Conservation (phyloP, 1,140 invertebrate genomes). For the Phymorhynchus buccinoides region DNA sequence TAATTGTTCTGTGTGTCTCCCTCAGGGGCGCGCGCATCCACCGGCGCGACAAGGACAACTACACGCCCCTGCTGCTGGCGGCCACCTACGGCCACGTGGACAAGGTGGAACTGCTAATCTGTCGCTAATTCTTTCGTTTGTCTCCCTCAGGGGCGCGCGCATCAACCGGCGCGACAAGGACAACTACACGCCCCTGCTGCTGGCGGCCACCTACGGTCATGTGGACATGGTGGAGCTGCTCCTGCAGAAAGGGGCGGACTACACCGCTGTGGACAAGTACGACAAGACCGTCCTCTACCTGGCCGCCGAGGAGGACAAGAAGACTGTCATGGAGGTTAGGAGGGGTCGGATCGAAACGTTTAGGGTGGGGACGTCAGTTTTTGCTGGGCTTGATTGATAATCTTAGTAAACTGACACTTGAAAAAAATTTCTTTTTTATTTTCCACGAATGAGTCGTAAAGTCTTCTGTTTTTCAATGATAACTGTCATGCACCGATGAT, state of each 20-base stretch:
- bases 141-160: slow-evolving; percentile 67
- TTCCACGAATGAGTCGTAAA: no score
- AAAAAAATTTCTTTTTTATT: no score
- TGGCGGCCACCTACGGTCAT: slow-evolving; percentile 71
- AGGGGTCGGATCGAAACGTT: no score
- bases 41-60: slow-evolving; percentile 71
- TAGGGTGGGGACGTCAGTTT: no score
- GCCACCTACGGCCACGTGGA: slow-evolving; percentile 69
- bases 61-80: slow-evolving; percentile 75
- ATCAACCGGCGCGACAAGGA: slow-evolving; percentile 72
- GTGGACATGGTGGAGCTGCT: slow-evolving; percentile 66
- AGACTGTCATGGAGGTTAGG: slow-evolving; percentile 64
- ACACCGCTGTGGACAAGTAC: slow-evolving; percentile 70
- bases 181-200: slow-evolving; percentile 75
- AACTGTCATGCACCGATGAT: no score
- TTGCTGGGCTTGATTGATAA: no score
- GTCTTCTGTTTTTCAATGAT: no score
- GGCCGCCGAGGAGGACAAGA: slow-evolving; percentile 71
- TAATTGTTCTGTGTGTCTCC: no score
- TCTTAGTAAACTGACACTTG: no score
- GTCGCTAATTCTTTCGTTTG: no score
- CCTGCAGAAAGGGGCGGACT: slow-evolving; percentile 67
- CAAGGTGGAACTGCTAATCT: slow-evolving; percentile 50
- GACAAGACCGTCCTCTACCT: slow-evolving; percentile 73
- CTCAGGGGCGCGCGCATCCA: slow-evolving; percentile 71